These are phyloP conservation scores for Galendromus occidentalis DNA, from an alignment of 1,140 invertebrate genomes.

Conservation along the genomic window DNA sequence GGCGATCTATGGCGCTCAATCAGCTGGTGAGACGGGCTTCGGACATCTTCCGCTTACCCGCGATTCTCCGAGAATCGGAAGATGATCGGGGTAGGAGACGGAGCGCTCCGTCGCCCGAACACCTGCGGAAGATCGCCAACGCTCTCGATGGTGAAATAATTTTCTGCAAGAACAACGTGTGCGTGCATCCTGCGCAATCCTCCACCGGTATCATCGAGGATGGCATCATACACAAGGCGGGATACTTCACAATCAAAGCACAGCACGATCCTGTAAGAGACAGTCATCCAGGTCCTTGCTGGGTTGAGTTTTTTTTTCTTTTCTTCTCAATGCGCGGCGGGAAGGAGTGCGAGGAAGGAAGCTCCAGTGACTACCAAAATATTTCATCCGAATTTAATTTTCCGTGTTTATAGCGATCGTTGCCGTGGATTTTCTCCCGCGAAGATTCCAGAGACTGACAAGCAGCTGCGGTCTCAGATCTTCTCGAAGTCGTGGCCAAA, in stretches of 20 bases:
- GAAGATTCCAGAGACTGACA: too few relatives aligned
- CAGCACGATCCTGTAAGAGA: conserved; percentile 38
- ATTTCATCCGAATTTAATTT: too few relatives aligned
- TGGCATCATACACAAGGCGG: conserved; percentile 67
- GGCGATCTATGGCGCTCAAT: background rate
- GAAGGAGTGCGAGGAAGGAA: too few relatives aligned
- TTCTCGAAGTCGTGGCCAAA: too few relatives aligned
- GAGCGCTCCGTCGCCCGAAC: background rate
- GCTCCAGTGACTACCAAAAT: too few relatives aligned
- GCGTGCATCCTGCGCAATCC: conserved; percentile 59
- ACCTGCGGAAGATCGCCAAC: background rate
- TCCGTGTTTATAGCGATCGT: too few relatives aligned
- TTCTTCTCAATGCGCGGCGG: too few relatives aligned
- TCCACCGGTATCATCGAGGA: background rate
- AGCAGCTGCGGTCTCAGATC: too few relatives aligned
- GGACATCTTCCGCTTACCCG: background rate
- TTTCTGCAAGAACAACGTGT: conserved; percentile 78
- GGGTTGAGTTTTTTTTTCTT: background rate
- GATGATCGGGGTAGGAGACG: background rate
- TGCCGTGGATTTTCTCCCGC: too few relatives aligned
- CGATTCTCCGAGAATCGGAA: background rate
- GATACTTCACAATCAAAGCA: conserved; percentile 67
- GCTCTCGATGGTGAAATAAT: conserved; percentile 49
- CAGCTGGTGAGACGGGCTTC: conserved; percentile 2
- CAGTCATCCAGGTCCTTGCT: conserved; percentile 31